A percentile compares a stretch with the other conserved stretches of the same genome.
These are phyloP conservation scores for Lasioglossum figueresi DNA, from an alignment of 2,888 invertebrate genomes.

Conservation along the genomic window DNA sequence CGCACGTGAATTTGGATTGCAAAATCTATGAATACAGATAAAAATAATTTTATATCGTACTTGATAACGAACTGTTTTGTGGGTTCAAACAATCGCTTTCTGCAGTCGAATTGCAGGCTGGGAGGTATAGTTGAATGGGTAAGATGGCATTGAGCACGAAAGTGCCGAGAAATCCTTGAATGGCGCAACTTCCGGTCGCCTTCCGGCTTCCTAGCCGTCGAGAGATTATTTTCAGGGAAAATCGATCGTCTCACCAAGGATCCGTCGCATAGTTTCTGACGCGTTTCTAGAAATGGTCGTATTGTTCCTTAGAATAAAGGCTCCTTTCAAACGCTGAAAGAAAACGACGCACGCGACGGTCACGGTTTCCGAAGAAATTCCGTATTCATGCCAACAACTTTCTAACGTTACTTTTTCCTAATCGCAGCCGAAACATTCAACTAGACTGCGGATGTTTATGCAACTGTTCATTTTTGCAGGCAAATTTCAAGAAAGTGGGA, in stretches of 20 bases:
- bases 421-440: slow-evolving; percentile 17
- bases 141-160: slow-evolving; percentile 30
- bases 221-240: slow-evolving; percentile 29
- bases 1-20: too few relatives aligned
- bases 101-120: slow-evolving; percentile 30
- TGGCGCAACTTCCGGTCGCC: slow-evolving; percentile 48
- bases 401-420: slow-evolving; percentile 32
- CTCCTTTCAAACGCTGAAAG: slow-evolving; percentile 28
- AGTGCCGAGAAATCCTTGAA: slow-evolving; percentile 42
- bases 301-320: slow-evolving; percentile 12
- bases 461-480: too few relatives aligned
- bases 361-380: slow-evolving; percentile 38
- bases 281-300: slow-evolving; percentile 1
- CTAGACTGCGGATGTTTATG: background rate
- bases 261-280: background rate
- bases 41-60: background rate
- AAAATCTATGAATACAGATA: background rate
- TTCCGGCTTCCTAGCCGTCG: slow-evolving; percentile 42
- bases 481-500: too few relatives aligned
- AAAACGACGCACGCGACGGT: slow-evolving; percentile 47
- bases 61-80: background rate
- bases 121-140: slow-evolving; percentile 15
- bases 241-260: slow-evolving; percentile 16
- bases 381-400: slow-evolving; percentile 26
- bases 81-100: background rate